Conservation (phyloP, 2,113 vertebrate species). For the Struthidea cinerea region DNA sequence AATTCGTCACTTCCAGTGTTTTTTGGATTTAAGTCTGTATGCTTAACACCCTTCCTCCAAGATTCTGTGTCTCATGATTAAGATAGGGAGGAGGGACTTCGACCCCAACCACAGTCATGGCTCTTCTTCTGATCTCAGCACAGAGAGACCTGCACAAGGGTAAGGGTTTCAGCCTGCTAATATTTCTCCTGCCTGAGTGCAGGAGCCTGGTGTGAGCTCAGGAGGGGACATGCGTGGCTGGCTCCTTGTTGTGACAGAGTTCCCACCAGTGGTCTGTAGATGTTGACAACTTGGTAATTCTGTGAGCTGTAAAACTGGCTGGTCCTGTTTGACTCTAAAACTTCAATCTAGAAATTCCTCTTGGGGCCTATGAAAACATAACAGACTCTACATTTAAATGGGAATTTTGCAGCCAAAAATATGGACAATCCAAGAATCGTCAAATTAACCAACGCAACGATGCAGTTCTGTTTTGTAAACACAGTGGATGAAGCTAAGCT, state of each 20-base stretch:
- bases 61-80: neutral
- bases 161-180: neutral
- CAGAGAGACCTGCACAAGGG: neutral
- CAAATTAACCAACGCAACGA: constrained; percentile 13
- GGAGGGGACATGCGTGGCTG: neutral
- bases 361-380: neutral
- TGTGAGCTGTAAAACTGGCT: neutral
- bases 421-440: neutral
- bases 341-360: neutral
- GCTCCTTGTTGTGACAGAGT: neutral
- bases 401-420: neutral
- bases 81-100: neutral
- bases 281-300: neutral
- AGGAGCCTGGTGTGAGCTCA: neutral
- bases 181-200: neutral
- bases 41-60: neutral
- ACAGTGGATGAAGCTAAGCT: neutral
- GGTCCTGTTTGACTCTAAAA: neutral
- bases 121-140: neutral
- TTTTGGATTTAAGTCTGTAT: neutral
- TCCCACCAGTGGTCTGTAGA: neutral
- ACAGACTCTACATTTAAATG: neutral
- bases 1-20: neutral
- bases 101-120: neutral
- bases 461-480: constrained; percentile 38